These are phyloP conservation scores for Drosophila anomelani DNA, from an alignment of 2,888 invertebrate genomes.

Conservation along the genomic window DNA sequence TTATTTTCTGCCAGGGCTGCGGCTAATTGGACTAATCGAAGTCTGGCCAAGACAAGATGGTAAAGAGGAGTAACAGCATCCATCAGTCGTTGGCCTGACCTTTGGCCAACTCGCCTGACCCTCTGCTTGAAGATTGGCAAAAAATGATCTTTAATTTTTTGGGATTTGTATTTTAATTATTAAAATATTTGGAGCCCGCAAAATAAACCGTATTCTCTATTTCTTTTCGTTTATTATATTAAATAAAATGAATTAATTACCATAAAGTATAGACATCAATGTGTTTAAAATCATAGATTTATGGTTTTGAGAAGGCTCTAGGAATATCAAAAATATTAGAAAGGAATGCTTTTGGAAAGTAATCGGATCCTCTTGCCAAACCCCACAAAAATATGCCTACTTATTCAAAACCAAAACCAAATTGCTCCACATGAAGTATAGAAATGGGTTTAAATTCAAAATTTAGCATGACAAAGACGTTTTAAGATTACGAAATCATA, in stretches of 20 bases:
- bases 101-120: conserved; percentile 10
- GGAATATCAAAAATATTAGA: neutral
- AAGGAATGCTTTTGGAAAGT: no score
- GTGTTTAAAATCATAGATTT: neutral
- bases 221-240: neutral
- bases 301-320: neutral
- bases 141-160: neutral
- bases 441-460: neutral
- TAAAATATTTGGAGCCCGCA: neutral
- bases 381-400: neutral
- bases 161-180: neutral
- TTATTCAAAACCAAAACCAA: neutral
- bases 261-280: neutral
- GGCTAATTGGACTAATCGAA: conserved; percentile 10
- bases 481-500: neutral
- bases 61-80: neutral
- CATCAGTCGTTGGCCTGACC: conserved; percentile 1
- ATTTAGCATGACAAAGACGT: neutral
- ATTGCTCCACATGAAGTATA: neutral
- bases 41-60: neutral
- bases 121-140: neutral
- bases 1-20: conserved; percentile 27
- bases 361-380: neutral
- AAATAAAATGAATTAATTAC: no score
- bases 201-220: neutral